Percentiles rank a stretch among this genome's conserved stretches.
Conservation (phyloP, 2,113 vertebrate genomes). For the Pelecanoides urinatrix region DNA sequence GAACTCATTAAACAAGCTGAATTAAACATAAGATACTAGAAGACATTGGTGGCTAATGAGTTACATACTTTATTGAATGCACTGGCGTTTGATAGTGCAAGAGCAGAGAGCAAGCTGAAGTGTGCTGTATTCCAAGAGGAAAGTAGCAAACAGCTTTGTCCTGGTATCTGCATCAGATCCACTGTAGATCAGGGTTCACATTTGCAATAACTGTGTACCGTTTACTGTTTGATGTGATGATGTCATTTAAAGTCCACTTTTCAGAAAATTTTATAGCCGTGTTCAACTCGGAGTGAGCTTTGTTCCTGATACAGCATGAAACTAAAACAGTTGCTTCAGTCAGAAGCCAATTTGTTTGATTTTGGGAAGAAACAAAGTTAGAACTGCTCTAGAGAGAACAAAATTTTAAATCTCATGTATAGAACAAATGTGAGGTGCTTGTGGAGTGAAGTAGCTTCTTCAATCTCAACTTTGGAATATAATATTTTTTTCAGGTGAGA, state of each 20-base stretch:
- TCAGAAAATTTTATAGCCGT: background rate
- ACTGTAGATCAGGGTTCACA: background rate
- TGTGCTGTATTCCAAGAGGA: background rate
- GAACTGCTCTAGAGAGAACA: background rate
- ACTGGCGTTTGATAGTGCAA: background rate
- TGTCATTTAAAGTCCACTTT: background rate
- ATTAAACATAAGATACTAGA: background rate
- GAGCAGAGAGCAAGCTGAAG: background rate
- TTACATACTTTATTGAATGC: background rate
- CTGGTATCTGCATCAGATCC: background rate
- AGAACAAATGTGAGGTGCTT: background rate
- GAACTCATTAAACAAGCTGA: background rate
- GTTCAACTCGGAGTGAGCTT: background rate
- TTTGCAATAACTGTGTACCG: background rate
- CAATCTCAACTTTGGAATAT: background rate
- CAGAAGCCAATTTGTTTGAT: background rate
- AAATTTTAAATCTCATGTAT: background rate
- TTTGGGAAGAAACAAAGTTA: background rate
- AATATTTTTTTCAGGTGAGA: background rate
- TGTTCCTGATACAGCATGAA: background rate
- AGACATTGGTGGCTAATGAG: background rate
- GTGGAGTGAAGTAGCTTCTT: background rate
- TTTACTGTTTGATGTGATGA: background rate
- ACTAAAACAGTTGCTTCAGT: background rate
- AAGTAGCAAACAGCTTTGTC: background rate